A percentile compares a stretch with the other conserved stretches of the same genome.
Evolutionary conservation across 2,113 vertebrate species (phyloP).

Genomic region (Ciconia boyciana): DNA sequence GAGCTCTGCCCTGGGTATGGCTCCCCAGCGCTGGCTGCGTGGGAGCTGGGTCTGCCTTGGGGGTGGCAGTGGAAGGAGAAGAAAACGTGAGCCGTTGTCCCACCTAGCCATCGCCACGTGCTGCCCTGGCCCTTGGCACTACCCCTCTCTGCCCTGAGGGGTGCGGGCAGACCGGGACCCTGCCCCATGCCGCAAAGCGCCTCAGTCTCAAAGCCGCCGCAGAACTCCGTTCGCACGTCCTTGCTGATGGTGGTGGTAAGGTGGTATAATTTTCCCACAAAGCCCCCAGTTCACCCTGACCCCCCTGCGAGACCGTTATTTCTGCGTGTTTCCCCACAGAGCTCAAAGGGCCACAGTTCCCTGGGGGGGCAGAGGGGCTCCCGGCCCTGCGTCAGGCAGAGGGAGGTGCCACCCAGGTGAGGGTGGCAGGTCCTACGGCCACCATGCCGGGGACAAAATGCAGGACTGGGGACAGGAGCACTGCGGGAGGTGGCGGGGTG

Average conservation of each 20-base stretch:
- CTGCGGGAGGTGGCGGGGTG: background rate
- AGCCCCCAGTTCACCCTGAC: background rate
- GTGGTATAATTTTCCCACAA: background rate
- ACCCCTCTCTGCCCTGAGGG: background rate
- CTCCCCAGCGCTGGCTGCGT: fast-evolving
- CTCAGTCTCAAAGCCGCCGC: fast-evolving
- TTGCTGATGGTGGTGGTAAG: background rate
- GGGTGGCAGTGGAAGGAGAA: background rate
- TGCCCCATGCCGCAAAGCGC: background rate
- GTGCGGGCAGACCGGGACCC: background rate
- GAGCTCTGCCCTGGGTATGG: background rate
- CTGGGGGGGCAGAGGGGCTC: background rate
- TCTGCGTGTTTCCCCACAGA: background rate
- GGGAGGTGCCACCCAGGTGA: background rate
- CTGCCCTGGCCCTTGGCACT: background rate
- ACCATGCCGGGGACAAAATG: background rate
- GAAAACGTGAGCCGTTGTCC: background rate
- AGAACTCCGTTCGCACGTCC: background rate
- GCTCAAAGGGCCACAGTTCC: background rate
- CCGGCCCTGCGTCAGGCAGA: background rate
- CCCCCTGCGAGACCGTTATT: background rate
- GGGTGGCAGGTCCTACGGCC: background rate
- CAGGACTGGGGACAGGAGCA: fast-evolving
- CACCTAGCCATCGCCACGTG: background rate
- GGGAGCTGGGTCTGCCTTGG: background rate